phyloP scores from a whole-genome alignment of 2,797 vertebrate genomes.

The Darevskia nairensis region DNA sequence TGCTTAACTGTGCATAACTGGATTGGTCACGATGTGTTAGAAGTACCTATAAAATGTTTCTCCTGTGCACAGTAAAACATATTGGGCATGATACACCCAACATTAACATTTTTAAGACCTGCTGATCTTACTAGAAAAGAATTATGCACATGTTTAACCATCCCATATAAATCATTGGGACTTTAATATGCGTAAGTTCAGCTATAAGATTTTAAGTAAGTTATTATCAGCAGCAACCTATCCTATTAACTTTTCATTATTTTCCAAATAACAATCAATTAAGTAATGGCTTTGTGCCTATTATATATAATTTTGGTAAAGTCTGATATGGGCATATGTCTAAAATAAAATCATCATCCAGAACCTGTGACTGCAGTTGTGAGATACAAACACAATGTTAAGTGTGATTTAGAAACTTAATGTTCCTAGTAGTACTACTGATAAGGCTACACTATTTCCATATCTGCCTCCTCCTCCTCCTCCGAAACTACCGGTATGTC shows the following conservation, averaged over 20 bases:
- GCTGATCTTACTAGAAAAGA: not conserved
- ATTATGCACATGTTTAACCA: not conserved
- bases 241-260: not conserved
- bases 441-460: no score
- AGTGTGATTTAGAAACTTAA: no score
- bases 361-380: no score
- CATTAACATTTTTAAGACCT: not conserved
- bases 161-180: not conserved
- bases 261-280: not conserved
- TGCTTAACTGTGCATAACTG: not conserved
- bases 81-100: not conserved
- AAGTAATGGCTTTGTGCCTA: not conserved
- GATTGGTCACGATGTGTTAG: not conserved
- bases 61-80: not conserved
- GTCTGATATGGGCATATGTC: not conserved
- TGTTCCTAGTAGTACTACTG: no score
- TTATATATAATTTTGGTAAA: not conserved
- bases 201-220: not conserved
- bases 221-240: conserved; percentile 18
- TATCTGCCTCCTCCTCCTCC: not conserved
- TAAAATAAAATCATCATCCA: no score
- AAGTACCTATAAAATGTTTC: not conserved
- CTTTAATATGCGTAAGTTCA: not conserved
- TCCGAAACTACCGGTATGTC: not conserved
- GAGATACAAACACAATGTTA: no score